These are phyloP conservation scores for Chiridota heheva DNA, from an alignment of 35 echinoderm and acorn worm genomes.

Conservation along the genomic window DNA sequence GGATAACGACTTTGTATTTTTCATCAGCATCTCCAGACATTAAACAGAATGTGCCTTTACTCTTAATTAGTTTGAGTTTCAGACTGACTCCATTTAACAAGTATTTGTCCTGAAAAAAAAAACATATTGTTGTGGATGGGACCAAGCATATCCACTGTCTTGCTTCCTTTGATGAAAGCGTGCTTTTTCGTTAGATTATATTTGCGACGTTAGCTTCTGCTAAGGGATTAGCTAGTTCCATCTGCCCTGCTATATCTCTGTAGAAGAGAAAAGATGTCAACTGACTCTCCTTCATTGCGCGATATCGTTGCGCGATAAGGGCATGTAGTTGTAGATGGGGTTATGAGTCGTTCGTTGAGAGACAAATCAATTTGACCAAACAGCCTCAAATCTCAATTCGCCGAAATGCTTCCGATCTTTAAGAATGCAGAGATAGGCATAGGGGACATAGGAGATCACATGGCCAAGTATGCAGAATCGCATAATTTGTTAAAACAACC, in stretches of 20 bases:
- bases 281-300: slow-evolving; percentile 64
- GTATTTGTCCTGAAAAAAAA: slow-evolving; percentile 15
- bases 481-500: no score
- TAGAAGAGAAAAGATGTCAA: slow-evolving; percentile 54
- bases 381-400: no score
- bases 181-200: not conserved
- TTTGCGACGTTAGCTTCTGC: slow-evolving; percentile 10
- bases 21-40: slow-evolving; percentile 30
- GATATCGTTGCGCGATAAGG: slow-evolving; percentile 54
- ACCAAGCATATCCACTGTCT: no score
- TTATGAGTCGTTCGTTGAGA: slow-evolving; percentile 41
- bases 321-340: slow-evolving; percentile 34
- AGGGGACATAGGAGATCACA: no score
- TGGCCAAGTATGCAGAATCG: no score
- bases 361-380: slow-evolving; percentile 58
- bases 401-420: no score
- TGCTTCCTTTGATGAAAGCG: slow-evolving; percentile 7
- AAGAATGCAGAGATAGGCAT: no score
- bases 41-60: slow-evolving; percentile 65
- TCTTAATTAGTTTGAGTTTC: slow-evolving; percentile 60
- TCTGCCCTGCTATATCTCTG: slow-evolving; percentile 54
- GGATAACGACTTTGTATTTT: slow-evolving; percentile 47
- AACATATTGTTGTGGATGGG: no score
- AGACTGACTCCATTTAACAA: slow-evolving; percentile 31
- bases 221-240: slow-evolving; percentile 36